A percentile compares a stretch with the other conserved stretches of the same genome.
Evolutionary conservation across 2,113 vertebrate species (phyloP).

Genomic region (Condylura cristata): DNA sequence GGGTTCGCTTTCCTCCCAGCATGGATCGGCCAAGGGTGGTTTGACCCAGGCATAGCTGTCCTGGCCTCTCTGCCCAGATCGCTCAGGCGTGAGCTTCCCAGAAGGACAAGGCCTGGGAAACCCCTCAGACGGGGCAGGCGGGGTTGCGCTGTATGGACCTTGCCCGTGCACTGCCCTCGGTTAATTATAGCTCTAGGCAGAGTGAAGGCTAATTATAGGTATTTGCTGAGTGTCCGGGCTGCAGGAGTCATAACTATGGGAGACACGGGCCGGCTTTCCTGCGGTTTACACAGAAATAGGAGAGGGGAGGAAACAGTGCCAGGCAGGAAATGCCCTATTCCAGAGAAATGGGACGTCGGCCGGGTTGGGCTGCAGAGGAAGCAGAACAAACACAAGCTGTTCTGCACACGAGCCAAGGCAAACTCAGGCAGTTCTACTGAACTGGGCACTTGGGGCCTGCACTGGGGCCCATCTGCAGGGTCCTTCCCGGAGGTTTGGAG

Average conservation of each 20-base stretch:
- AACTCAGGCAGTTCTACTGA: background rate
- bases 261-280: background rate
- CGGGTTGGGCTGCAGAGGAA: background rate
- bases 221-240: background rate
- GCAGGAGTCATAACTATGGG: background rate
- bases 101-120: background rate
- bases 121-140: background rate
- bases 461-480: background rate
- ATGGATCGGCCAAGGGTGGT: rapidly evolving
- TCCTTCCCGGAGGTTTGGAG: rapidly evolving
- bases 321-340: background rate
- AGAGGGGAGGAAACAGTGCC: no score
- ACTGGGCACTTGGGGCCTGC: rapidly evolving
- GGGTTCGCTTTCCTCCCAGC: background rate
- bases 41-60: background rate
- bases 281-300: rapidly evolving
- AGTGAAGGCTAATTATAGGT: background rate
- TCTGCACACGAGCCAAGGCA: background rate
- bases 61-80: rapidly evolving
- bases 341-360: background rate
- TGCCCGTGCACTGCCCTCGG: background rate
- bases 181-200: background rate
- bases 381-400: background rate
- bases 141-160: background rate
- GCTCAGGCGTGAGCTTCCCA: background rate